These are phyloP conservation scores for Anthoscopus minutus DNA, from an alignment of 2,113 vertebrate genomes.

Conservation along the genomic window DNA sequence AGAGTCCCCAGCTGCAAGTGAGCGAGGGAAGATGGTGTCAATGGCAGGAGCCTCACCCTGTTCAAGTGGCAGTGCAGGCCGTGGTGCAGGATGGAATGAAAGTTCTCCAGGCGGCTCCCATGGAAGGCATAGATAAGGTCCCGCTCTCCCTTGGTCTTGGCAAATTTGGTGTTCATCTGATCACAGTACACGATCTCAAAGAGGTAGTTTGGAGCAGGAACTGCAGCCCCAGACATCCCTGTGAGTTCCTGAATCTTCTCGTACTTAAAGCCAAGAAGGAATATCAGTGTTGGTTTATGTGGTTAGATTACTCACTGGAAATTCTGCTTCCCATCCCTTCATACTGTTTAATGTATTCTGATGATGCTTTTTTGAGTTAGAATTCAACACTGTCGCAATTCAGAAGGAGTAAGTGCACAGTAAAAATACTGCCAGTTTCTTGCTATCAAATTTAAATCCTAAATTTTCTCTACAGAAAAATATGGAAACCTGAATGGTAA, in stretches of 20 bases:
- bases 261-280: slow-evolving; percentile 74
- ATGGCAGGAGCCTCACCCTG: slow-evolving; percentile 74
- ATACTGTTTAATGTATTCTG: neutral
- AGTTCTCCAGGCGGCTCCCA: slow-evolving; percentile 95
- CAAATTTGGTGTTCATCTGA: slow-evolving; percentile 84
- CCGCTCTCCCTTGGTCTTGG: slow-evolving; percentile 80
- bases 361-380: neutral
- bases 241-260: slow-evolving; percentile 84
- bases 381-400: neutral
- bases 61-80: slow-evolving; percentile 96
- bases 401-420: neutral
- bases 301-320: neutral
- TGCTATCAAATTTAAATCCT: neutral
- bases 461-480: neutral
- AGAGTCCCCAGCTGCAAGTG: neutral
- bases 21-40: neutral
- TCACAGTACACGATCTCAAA: slow-evolving; percentile 91
- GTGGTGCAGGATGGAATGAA: slow-evolving; percentile 95
- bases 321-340: neutral
- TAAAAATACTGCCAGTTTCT: neutral
- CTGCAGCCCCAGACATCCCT: slow-evolving; percentile 69
- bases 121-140: slow-evolving; percentile 95
- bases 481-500: neutral
- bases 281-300: neutral
- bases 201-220: slow-evolving; percentile 87